Conservation (phyloP, 2,797 vertebrate species). For the Pseudochromis fuscus region DNA sequence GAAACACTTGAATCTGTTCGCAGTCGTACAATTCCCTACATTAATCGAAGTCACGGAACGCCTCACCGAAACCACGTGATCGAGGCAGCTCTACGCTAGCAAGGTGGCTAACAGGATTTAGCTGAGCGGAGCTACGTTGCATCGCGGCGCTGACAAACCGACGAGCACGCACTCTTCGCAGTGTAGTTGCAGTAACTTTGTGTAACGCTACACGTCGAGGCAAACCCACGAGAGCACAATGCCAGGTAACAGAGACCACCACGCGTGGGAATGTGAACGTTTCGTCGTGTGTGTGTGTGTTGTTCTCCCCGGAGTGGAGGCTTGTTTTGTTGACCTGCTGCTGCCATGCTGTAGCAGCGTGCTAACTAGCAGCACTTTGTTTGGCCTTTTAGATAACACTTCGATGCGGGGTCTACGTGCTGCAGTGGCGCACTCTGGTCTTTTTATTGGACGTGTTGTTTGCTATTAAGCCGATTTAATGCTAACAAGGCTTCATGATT, state of each 20-base stretch:
- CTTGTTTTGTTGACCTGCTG: constrained; percentile 80
- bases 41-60: constrained; percentile 6
- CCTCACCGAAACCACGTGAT: constrained; percentile 81
- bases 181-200: constrained; percentile 52
- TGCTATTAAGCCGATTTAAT: not conserved
- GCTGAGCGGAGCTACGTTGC: constrained; percentile 76
- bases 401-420: not conserved
- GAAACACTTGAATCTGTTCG: too few species aligned
- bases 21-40: constrained; percentile 4
- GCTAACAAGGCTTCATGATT: not conserved
- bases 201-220: constrained; percentile 34
- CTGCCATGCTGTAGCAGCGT: constrained; percentile 81
- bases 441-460: not conserved
- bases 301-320: constrained; percentile 48
- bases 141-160: constrained; percentile 64
- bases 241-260: constrained; percentile 89
- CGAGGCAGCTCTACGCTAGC: constrained; percentile 73
- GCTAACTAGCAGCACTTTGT: constrained; percentile 74
- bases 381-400: constrained; percentile 56
- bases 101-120: constrained; percentile 78
- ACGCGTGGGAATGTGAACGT: not conserved
- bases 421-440: rapidly evolving
- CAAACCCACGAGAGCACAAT: constrained; percentile 68
- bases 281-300: constrained; percentile 1
- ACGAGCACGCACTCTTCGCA: constrained; percentile 48